Base-by-base conservation (phyloP, 1,140 invertebrate species). In the Heliconius hermathena region DNA sequence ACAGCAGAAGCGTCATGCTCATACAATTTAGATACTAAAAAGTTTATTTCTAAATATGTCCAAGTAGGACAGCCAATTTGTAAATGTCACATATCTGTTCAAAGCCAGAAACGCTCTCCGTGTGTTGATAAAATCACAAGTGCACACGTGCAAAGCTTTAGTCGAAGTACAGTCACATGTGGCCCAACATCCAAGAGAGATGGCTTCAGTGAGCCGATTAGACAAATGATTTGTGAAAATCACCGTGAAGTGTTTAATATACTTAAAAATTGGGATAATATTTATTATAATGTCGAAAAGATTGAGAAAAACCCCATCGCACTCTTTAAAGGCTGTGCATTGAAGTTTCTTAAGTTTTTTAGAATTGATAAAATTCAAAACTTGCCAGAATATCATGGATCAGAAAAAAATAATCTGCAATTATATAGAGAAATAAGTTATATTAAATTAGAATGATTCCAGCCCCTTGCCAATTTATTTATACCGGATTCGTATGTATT, bases 91-190 rank as follows among this genome's bases (percentile, higher is more conserved):
- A 26, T 52, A 18, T 72, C 74, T 71, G n/a, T 74, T 72, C 79
- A 81, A 60, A 77, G 29, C 52, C 38, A 66, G 46, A 29, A 38
- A 49, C 18, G 8, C 18, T n/a, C 20, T 66, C 6, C 29, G 3
- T 49, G 33, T 46, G 73, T 71, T 46, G 77, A 29, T 60, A 81
- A 83, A 77, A 75, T 75, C 46, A 83, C 80, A 29, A 83, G 80
- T 52, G 73, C 78, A 29, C 57, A 74, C 11, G 60, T 66, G 9
- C 26, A 66, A 11, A 26, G 76, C 33, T 29, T 77, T 16, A 76
- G 76, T 36, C 57, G 66, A 52, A 70, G 75, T 66, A 77, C 73
- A 20, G 29, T 38, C 49, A 79, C 77, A 26, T 22, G 60, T 33
- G 3, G 18, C 3, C 26, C 11, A 26, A 38, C 33, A 26, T 11